Percentiles rank a stretch among this genome's conserved stretches.
phyloP scores from a whole-genome alignment of 2,113 vertebrate species.

The crab-eating macaque (Macaca fascicularis) region DNA sequence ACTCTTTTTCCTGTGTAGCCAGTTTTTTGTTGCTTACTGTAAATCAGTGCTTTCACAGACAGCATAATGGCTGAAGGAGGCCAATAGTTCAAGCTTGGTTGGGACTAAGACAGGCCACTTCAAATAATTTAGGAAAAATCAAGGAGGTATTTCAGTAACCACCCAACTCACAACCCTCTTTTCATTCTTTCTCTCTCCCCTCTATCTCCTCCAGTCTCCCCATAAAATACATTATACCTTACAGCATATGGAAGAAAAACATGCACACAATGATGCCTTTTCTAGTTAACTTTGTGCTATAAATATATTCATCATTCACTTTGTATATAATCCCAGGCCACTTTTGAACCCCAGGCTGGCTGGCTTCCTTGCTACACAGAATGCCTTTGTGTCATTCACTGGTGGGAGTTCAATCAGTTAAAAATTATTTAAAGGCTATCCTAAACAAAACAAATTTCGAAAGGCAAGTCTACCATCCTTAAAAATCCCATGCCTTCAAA shows the following conservation, averaged over 20 bases:
- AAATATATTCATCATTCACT: not conserved
- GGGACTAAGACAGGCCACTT: not conserved
- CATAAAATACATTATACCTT: not conserved
- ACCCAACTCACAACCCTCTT: not conserved
- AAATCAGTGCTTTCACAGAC: not conserved
- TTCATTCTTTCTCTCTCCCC: not conserved
- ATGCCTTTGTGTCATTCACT: constrained; percentile 1
- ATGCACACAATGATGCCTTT: not conserved
- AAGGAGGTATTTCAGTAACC: not conserved
- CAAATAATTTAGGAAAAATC: not conserved
- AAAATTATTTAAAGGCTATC: constrained; percentile 5
- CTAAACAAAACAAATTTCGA: constrained; percentile 6
- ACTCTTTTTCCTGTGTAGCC: constrained; percentile 39
- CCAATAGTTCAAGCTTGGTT: not conserved
- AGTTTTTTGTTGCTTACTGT: constrained; percentile 57
- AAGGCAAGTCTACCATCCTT: not conserved
- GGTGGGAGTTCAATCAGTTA: not conserved
- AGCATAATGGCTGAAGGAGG: not conserved
- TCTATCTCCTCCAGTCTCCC: not conserved
- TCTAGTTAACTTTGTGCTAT: not conserved
- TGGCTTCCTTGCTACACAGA: not conserved
- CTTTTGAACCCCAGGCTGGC: not conserved
- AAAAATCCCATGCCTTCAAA: constrained; percentile 12
- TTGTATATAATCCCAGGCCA: not conserved
- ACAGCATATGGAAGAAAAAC: not conserved